Evolutionary conservation across 2,888 invertebrate genomes (phyloP).

Genomic region (Galerucella pusilla): DNA sequence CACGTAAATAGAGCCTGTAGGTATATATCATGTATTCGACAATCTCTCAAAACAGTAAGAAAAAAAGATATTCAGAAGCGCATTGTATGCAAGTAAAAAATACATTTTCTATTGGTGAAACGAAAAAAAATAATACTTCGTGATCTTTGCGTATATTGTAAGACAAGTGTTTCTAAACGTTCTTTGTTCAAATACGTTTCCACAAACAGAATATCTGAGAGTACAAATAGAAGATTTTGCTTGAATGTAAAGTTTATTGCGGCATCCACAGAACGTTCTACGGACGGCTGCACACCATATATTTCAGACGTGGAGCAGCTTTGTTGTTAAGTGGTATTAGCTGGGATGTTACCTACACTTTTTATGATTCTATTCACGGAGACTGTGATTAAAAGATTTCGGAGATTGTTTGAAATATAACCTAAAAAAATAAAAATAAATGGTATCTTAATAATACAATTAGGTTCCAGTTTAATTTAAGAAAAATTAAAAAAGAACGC

Average conservation of each 20-base stretch:
- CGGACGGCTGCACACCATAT: slow-evolving; percentile 16
- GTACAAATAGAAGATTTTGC: slow-evolving; percentile 52
- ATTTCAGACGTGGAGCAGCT: slow-evolving; percentile 19
- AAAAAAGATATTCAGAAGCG: background rate
- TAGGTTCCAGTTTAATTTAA: no score
- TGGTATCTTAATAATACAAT: background rate
- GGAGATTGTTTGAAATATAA: background rate
- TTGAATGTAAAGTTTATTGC: slow-evolving; percentile 45
- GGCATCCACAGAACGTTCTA: slow-evolving; percentile 20
- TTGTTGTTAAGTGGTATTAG: slow-evolving; percentile 16
- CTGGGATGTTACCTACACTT: background rate
- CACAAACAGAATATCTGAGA: slow-evolving; percentile 57
- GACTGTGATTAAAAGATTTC: background rate
- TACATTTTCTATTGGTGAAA: background rate
- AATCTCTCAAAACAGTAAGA: background rate
- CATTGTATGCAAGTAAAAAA: background rate
- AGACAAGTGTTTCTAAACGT: slow-evolving; percentile 34
- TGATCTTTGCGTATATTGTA: slow-evolving; percentile 16
- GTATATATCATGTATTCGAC: background rate
- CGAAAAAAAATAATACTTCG: slow-evolving; percentile 3
- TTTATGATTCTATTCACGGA: slow-evolving; percentile 4
- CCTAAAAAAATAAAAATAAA: background rate
- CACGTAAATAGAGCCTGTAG: no score
- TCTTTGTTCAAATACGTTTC: slow-evolving; percentile 51
- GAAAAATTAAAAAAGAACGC: no score